These are phyloP conservation scores for Nannoperca obscura DNA, from an alignment of 2,797 vertebrate genomes.

Conservation along the genomic window DNA sequence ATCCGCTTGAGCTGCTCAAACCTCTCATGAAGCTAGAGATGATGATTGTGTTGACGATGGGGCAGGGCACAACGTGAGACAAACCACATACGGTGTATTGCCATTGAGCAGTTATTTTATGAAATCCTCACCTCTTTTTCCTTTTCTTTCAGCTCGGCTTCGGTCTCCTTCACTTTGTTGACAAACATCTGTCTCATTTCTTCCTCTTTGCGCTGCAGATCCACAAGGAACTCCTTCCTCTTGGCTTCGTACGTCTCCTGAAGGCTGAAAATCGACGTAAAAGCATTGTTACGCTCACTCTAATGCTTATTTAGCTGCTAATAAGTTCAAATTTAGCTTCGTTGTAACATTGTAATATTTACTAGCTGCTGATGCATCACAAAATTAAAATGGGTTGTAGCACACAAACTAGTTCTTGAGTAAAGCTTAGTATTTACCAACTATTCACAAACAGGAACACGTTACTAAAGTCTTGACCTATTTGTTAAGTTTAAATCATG, in stretches of 20 bases:
- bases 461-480: not conserved
- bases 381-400: not conserved
- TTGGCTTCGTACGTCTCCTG: conserved; percentile 97
- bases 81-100: not conserved
- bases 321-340: not conserved
- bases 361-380: not conserved
- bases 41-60: not conserved
- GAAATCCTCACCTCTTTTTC: conserved; percentile 89
- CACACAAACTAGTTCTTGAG: not conserved
- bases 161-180: conserved; percentile 97
- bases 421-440: not conserved
- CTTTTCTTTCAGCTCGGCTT: conserved; percentile 96
- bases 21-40: conserved; percentile 92
- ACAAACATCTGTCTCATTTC: conserved; percentile 99
- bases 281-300: conserved; percentile 14
- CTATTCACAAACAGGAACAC: not conserved
- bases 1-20: conserved; percentile 95
- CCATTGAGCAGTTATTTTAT: not conserved
- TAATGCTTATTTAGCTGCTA: not conserved
- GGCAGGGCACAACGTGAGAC: conserved; percentile 14
- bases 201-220: conserved; percentile 95
- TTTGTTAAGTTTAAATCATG: not conserved
- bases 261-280: conserved; percentile 83
- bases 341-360: not conserved
- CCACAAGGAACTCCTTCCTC: conserved; percentile 94